Percentiles rank a stretch among this genome's conserved stretches.
Evolutionary conservation across 2,888 invertebrate species (phyloP).

Genomic region (Synanthedon andrenaeformis): DNA sequence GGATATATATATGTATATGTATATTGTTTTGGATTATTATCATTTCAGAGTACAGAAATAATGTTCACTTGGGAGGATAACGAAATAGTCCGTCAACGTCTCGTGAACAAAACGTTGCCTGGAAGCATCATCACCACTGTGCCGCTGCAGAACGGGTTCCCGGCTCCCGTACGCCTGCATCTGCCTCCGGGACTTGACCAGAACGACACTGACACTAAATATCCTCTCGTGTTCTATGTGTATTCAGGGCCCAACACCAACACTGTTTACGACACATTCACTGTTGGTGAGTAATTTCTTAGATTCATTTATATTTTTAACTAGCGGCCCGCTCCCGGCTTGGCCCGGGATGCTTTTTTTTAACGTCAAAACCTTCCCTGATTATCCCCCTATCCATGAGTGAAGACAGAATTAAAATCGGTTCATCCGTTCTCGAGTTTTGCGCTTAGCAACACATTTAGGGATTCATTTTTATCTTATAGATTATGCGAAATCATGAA

Average conservation of each 20-base stretch:
- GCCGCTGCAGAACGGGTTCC: slow-evolving; percentile 68
- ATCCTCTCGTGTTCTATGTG: slow-evolving; percentile 80
- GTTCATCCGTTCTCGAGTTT: too few species aligned
- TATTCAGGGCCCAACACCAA: slow-evolving; percentile 90
- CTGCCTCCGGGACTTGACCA: slow-evolving; percentile 77
- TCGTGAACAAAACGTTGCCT: slow-evolving; percentile 65
- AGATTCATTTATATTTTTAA: too few species aligned
- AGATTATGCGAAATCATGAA: too few species aligned
- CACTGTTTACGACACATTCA: slow-evolving; percentile 77
- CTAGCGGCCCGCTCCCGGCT: too few species aligned
- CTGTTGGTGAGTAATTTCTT: slow-evolving; percentile 70
- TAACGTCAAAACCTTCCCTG: too few species aligned
- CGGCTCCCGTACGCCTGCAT: slow-evolving; percentile 73
- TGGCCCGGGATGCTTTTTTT: too few species aligned
- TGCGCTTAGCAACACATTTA: too few species aligned
- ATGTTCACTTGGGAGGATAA: slow-evolving; percentile 73
- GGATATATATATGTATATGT: background rate
- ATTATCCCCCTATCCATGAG: too few species aligned
- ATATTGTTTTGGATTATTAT: background rate
- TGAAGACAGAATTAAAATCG: too few species aligned
- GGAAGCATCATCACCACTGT: slow-evolving; percentile 67
- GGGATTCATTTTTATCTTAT: too few species aligned
- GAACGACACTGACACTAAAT: slow-evolving; percentile 61
- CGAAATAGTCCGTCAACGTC: slow-evolving; percentile 50
- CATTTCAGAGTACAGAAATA: slow-evolving; percentile 4